Evolutionary conservation across 2,888 invertebrate species (phyloP).

Genomic region (Conchocele bisecta): DNA sequence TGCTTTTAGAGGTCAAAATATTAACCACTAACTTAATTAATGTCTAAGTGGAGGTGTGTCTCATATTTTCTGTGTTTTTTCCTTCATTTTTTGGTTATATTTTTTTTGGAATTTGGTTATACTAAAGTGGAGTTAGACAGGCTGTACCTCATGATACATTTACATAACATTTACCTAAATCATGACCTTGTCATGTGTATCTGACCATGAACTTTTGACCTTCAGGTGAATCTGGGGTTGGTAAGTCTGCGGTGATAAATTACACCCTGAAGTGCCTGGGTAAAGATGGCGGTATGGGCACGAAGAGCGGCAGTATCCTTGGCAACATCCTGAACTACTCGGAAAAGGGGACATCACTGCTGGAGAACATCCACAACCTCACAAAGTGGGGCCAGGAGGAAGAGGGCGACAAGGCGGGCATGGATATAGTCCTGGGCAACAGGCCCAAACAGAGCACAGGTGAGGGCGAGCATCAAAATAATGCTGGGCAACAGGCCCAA

Average conservation of each 20-base stretch:
- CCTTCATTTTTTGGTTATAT: too few relatives aligned
- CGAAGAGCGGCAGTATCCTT: conserved; percentile 76
- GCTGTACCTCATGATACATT: too few relatives aligned
- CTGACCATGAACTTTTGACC: too few relatives aligned
- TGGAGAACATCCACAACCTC: conserved; percentile 79
- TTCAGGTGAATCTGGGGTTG: conserved; percentile 82
- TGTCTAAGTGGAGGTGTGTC: too few relatives aligned
- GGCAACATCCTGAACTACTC: conserved; percentile 80
- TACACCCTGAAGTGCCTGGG: conserved; percentile 77
- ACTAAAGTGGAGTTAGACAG: too few relatives aligned
- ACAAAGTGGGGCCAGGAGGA: conserved; percentile 75
- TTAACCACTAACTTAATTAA: too few relatives aligned
- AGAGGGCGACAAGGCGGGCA: conserved; percentile 60
- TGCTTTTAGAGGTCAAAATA: too few relatives aligned
- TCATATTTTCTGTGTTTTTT: too few relatives aligned
- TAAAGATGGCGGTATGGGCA: conserved; percentile 77
- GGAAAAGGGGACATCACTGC: conserved; percentile 77
- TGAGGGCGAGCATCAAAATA: conserved; percentile 68
- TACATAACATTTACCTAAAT: too few relatives aligned
- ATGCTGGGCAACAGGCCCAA: conserved; percentile 67
- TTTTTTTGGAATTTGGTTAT: too few relatives aligned
- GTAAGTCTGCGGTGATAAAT: conserved; percentile 81
- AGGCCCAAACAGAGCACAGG: conserved; percentile 46
- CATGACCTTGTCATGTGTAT: too few relatives aligned
- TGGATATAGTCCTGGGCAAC: conserved; percentile 73